These are phyloP conservation scores for Sinosuthora webbiana DNA, from an alignment of 2,113 vertebrate genomes.

Conservation along the genomic window DNA sequence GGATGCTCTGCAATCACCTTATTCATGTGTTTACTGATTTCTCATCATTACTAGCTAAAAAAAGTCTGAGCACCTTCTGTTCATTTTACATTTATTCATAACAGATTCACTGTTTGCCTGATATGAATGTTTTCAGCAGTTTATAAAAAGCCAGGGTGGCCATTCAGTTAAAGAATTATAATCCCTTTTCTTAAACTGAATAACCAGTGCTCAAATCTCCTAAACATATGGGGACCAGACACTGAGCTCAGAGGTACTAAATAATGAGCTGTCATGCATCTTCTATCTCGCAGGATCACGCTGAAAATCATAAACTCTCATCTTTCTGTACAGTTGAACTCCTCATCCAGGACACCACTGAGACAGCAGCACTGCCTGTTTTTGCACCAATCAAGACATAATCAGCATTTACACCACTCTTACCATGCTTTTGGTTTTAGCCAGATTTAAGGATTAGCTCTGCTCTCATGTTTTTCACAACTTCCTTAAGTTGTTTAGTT, in stretches of 20 bases:
- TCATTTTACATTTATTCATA: background rate
- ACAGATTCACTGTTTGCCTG: background rate
- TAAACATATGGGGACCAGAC: background rate
- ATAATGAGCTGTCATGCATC: background rate
- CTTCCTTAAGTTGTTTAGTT: background rate
- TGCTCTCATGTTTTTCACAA: background rate
- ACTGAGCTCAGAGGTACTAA: background rate
- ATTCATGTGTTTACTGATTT: background rate
- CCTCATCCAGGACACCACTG: background rate
- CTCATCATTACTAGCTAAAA: background rate
- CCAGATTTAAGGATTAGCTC: background rate
- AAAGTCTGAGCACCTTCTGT: slow-evolving; percentile 8
- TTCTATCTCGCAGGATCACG: background rate
- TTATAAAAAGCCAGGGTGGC: background rate
- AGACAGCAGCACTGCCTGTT: background rate
- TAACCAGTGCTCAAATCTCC: background rate
- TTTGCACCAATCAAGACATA: background rate
- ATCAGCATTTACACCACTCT: background rate
- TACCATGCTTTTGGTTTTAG: background rate
- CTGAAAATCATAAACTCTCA: background rate
- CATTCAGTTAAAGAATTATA: background rate
- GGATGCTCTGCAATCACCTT: background rate
- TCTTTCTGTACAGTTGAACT: background rate
- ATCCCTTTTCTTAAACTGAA: background rate
- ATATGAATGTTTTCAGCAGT: background rate